A percentile compares a stretch with the other conserved stretches of the same genome.
phyloP scores from a whole-genome alignment of 2,888 invertebrate species.

The Drosophila subquinaria region DNA sequence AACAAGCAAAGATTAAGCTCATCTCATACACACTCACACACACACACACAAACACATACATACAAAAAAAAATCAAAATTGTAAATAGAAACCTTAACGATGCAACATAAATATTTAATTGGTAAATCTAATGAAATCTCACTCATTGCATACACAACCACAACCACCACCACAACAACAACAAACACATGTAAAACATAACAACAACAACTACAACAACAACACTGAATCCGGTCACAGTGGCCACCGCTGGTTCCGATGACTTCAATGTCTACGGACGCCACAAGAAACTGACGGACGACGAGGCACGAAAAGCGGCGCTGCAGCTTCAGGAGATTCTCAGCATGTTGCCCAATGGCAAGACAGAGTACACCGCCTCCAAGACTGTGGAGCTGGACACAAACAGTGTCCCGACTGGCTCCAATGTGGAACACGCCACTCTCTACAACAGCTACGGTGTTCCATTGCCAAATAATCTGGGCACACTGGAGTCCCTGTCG shows the following conservation, averaged over 20 bases:
- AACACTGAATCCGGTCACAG: slow-evolving; percentile 45
- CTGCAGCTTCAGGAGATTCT: slow-evolving; percentile 84
- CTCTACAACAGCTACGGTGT: slow-evolving; percentile 68
- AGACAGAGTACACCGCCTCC: slow-evolving; percentile 82
- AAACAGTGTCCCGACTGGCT: slow-evolving; percentile 33
- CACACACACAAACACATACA: slow-evolving; percentile 14
- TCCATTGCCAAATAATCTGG: slow-evolving; percentile 76
- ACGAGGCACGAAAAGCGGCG: slow-evolving; percentile 83
- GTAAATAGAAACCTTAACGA: slow-evolving; percentile 68
- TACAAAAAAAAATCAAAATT: slow-evolving; percentile 31
- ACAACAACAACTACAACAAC: slow-evolving; percentile 14
- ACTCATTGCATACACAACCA: slow-evolving; percentile 77
- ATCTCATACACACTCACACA: slow-evolving; percentile 32
- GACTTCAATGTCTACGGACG: slow-evolving; percentile 84
- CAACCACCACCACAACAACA: slow-evolving; percentile 39
- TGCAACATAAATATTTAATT: slow-evolving; percentile 65
- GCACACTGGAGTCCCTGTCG: slow-evolving; percentile 82
- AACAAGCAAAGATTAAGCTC: slow-evolving; percentile 13
- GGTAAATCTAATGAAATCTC: slow-evolving; percentile 78
- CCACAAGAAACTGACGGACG: slow-evolving; percentile 82
- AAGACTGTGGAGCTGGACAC: slow-evolving; percentile 82
- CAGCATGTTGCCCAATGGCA: slow-evolving; percentile 81
- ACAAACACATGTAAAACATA: slow-evolving; percentile 22
- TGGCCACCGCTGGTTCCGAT: slow-evolving; percentile 51
- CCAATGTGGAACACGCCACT: slow-evolving; percentile 66